Evolutionary conservation across 1,140 invertebrate species (phyloP), one percentile per base, ranked within the genome.

Genomic region (Penaeus indicus): DNA sequence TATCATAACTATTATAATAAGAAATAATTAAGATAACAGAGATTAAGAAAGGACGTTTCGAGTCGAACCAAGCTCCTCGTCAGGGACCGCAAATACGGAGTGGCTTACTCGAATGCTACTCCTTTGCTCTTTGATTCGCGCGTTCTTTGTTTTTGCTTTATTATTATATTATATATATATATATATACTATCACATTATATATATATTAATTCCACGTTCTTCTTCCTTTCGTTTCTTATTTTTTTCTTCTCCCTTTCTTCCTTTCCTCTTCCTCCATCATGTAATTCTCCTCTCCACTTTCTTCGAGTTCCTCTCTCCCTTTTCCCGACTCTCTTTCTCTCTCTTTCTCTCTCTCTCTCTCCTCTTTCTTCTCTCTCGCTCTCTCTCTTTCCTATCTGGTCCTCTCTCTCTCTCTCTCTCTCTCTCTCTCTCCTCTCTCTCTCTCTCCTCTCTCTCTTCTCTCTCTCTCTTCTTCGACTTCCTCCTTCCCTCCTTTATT

Each of bases 361-460:
- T 22, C 79, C 22, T 42, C 54, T 60, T 81, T 60, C 25, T n/a
- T 81, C 42, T 81, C 79, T 81, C 42, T 81, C 79, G 47, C 42
- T 54, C 60, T 81, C 78, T 61, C 42, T 81, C 79, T 61, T 42
- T 60, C 18, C n/a, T n/a, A n/a, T 3, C 21, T 8, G n/a, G n/a
- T n/a, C n/a, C 21, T 78, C 18, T 27, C 21, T 8, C 77, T 78
- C 38, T 42, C 18, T 18, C 3, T 18, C 18, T 42, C 7, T 27
- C 77, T 5, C 5, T 78, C 21, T 78, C 21, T 78, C 77, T 78
- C 21, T 78, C 21, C 27, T 54, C 64, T 69, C 13, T 69, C 13
- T 13, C 13, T 69, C 64, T 32, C 10, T 79, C 7, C 1, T 19
- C 77, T 19, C 47, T 38, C 16, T 27, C 18, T 25, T 16, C 3